Conservation (phyloP, 2,888 invertebrate genomes). For the Phymatocera aterrima region DNA sequence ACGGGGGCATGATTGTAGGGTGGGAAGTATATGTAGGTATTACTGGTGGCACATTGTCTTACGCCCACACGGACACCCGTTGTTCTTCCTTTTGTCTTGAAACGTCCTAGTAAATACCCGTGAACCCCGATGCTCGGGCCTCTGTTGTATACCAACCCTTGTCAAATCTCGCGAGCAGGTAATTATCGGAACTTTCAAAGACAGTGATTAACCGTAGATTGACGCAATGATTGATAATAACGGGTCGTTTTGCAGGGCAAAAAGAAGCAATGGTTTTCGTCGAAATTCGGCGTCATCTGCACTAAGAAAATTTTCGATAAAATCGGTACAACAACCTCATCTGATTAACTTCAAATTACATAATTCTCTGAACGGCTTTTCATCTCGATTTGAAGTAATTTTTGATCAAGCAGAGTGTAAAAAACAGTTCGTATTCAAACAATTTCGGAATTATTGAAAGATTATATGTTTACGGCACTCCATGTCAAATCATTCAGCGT, state of each 20-base stretch:
- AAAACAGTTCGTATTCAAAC: neutral
- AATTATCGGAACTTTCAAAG: neutral
- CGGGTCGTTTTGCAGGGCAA: neutral
- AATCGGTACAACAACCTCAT: too few relatives aligned
- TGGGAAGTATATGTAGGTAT: constrained; percentile 2
- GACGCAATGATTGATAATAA: neutral
- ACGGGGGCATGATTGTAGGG: constrained; percentile 9
- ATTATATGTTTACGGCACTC: too few relatives aligned
- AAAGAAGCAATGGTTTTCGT: too few relatives aligned
- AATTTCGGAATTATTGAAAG: neutral
- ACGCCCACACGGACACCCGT: constrained; percentile 16
- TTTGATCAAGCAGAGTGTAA: neutral
- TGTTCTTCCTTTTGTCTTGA: neutral
- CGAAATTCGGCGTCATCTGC: too few relatives aligned
- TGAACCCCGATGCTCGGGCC: neutral
- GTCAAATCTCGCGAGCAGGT: neutral
- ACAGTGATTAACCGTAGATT: neutral
- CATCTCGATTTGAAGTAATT: neutral
- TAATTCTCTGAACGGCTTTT: neutral
- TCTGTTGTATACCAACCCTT: neutral
- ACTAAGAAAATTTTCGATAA: too few relatives aligned
- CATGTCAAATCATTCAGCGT: too few relatives aligned
- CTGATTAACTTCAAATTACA: too few relatives aligned
- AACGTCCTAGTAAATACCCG: neutral
- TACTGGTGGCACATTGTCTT: constrained; percentile 31